Evolutionary conservation across 1,140 invertebrate genomes (phyloP), one percentile per base, ranked within the genome.

Genomic region (Scaptomyza pallida): DNA sequence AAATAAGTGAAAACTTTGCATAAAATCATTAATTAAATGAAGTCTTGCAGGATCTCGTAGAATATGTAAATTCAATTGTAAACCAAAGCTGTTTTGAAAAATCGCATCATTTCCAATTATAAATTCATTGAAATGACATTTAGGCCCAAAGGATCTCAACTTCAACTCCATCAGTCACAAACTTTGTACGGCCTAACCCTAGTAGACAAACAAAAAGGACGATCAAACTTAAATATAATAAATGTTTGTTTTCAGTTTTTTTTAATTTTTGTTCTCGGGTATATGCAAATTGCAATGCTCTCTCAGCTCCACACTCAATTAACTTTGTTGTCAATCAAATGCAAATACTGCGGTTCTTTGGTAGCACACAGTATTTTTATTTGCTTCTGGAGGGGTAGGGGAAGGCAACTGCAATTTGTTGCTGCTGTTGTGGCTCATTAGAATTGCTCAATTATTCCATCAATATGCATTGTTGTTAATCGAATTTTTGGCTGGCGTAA

Each of bases 81-180:
- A 70, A 35, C 59, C 52, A 73, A 77, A 59, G 55, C 48, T 63
- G 74, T 64, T 78, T 63, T 51, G 33, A 67, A 50, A 55, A 61
- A 48, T 73, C 71, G 78, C 71, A 85, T 78, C 80, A 78, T 73
- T 89, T 57, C 79, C 88, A 89, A 89, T 89, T 89, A 89, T 90
- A 89, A 83, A 89, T 89, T 89, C 88, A 89, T 89, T 82, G 88
- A 89, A 89, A 90, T 89, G 88, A 88, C 88, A 89, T 89, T 89
- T 89, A 72, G 64, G 63, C 70, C 57, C 54, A 54, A 55, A 69
- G 78, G 65, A 73, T 48, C 70, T 64, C 68, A 78, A n/a, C 51
- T 70, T 63, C 35, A 59, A 72, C 41, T 69, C 57, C 81, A 86
- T 81, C 81, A 80, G 82, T 86, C 78, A 82, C 23, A 50, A 41